A percentile compares a stretch with the other conserved stretches of the same genome.
These are phyloP conservation scores for Artibeus lituratus DNA, from an alignment of 2,797 vertebrate genomes.

Conservation along the genomic window DNA sequence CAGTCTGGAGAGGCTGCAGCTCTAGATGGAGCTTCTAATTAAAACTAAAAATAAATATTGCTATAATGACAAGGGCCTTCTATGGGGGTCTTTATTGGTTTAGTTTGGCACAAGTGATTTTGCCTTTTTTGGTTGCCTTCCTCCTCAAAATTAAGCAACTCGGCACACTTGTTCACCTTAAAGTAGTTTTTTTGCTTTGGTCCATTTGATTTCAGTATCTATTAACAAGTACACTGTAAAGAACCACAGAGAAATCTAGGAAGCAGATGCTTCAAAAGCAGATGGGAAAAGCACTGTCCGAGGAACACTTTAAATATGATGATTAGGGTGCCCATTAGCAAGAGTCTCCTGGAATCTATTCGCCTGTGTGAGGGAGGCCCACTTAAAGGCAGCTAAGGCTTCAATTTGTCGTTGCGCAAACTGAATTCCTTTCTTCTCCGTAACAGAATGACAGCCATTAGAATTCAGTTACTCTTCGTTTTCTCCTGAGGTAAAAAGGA, in stretches of 20 bases:
- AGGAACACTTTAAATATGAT: background rate
- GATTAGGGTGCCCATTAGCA: background rate
- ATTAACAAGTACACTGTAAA: background rate
- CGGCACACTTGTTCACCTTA: background rate
- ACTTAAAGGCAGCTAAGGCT: background rate
- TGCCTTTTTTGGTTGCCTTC: background rate
- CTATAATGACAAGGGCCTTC: background rate
- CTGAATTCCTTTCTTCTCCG: background rate
- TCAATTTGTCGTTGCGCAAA: background rate
- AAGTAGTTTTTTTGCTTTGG: background rate
- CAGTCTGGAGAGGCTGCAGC: background rate
- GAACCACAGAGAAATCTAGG: background rate
- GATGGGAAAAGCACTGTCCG: background rate
- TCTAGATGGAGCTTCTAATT: background rate
- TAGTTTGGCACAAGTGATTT: background rate
- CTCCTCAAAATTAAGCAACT: background rate
- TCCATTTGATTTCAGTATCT: background rate
- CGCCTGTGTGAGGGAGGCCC: background rate
- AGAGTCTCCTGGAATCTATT: background rate
- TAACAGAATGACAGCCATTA: background rate
- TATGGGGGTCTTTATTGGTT: background rate
- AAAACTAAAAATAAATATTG: conserved; percentile 33
- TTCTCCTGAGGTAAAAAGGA: background rate
- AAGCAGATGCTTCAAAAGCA: background rate
- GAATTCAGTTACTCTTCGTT: background rate